Conservation (phyloP, 2,888 invertebrate species). For the Pemphredon lugubris region DNA sequence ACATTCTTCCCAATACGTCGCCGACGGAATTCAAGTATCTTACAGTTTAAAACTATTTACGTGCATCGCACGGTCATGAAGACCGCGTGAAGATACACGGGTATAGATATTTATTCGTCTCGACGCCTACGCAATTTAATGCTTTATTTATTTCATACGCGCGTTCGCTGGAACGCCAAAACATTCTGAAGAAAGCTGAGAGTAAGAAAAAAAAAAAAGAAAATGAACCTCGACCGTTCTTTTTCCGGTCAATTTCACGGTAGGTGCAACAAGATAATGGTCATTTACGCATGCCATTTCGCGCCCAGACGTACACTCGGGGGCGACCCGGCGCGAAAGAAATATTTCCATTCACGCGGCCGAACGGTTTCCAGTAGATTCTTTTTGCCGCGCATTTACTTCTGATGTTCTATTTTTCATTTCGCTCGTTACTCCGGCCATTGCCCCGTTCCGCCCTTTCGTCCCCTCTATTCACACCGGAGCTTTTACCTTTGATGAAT, state of each 20-base stretch:
- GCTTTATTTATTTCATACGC: no score
- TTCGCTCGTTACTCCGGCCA: constrained; percentile 33
- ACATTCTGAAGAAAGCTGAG: background rate
- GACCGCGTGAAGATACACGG: no score
- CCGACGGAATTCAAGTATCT: no score
- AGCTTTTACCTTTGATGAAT: constrained; percentile 65
- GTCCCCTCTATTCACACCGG: constrained; percentile 42
- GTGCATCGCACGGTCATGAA: no score
- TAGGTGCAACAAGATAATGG: constrained; percentile 45
- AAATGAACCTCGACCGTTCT: constrained; percentile 14
- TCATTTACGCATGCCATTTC: constrained; percentile 45
- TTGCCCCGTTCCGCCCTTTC: background rate
- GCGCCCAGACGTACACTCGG: constrained; percentile 7
- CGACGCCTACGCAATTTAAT: no score
- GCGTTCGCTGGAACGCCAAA: no score
- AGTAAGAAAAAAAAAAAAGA: background rate
- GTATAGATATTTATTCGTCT: no score
- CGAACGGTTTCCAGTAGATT: constrained; percentile 39
- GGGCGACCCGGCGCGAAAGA: constrained; percentile 39
- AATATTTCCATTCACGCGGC: constrained; percentile 38
- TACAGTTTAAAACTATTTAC: no score
- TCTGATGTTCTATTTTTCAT: constrained; percentile 55
- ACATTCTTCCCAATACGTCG: no score
- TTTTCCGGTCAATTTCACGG: constrained; percentile 40
- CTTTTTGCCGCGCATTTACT: constrained; percentile 55